Evolutionary conservation across 2,113 vertebrate species (phyloP), one percentile per base, ranked within the genome.

Genomic region (Colinus virginianus): DNA sequence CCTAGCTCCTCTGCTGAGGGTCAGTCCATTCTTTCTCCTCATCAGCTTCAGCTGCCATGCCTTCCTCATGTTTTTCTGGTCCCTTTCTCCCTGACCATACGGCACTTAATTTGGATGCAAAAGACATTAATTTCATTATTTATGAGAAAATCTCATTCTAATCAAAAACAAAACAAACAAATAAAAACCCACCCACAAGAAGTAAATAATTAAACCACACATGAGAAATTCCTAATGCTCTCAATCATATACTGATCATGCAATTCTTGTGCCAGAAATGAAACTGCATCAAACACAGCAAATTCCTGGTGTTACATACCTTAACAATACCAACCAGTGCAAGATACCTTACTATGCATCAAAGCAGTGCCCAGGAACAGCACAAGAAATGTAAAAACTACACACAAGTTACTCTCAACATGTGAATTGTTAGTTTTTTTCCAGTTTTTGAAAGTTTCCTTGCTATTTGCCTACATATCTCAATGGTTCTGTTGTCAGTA

Each of bases 81-180:
- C 87, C 72, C 93, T 83, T 86, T 82, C 84, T 93, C 91, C 91
- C 93, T 91, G 56, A 83, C 89, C 93, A 96, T 91, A 93, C 75
- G 91, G 68, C 92, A 64, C 94, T 95, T 93, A 77, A 83, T 96
- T 89, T 94, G 89, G 82, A 90, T 96, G 93, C 78, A 94, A 85
- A 87, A 94, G 64, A 84, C 71, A 94, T 82, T 83, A 49, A 94
- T 90, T 90, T 91, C 55, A 94, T 94, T 92, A 94, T 95, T 89
- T 61, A 91, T 75, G 51, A 85, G 34, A 40, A 90, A 88, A 89
- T 32, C 25, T 89, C 46, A 49, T 26, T 83, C 51, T 58, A 78
- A 87, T 87, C 30, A 55, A 55, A 55, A 55, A 55, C 51, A 55
- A 55, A 84, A 12, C 48, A 63, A 66, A 93, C 22, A 49, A 49